Base-by-base conservation (phyloP, 1,140 invertebrate genomes). In the Trigoniulus corallinus region DNA sequence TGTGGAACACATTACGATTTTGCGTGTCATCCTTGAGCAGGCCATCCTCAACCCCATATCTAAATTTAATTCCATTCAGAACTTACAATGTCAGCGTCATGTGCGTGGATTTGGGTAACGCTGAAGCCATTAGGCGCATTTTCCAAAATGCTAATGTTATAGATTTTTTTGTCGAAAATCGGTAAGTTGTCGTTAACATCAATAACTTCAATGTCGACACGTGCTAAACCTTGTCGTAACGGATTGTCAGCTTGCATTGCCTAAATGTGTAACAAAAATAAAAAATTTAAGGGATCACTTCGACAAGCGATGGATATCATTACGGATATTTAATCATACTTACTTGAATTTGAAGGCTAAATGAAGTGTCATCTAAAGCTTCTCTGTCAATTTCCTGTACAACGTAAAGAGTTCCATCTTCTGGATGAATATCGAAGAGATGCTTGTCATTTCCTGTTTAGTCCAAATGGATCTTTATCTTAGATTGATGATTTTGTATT, bases 101-200 rank as follows among this genome's bases (percentile, higher is more conserved):
- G 69, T 0, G 84, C 84, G 50, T 83, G 74, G 1, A 87, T 82
- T 71, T 86, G 82, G 0, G 85, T 63, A 0, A 88, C 82, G 59
- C 81, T 85, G 57, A 84, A 78, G 53, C 85, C 85, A 56, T 84
- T 85, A 0, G 86, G 87, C 27, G 89, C 67, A 64, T 91, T 89
- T 62, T 91, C 86, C 42, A 89, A 84, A 46, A 91, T 88, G 54
- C 84, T 88, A 37, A 91, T 88, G 55, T 88, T 88, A 61, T 89
- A 89, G 55, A 84, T 77, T 56, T 87, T 84, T 0, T 84, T 81
- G 64, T 88, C 84, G 53, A 91, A 91, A 54, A 84, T 77, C 0
- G 85, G 85, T 18, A 82, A 63, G 63, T 86, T 86, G 59, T 88
- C 84, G 59, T 88, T 88, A 0, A 89, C 61, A 61, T 89, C 85